Conservation (phyloP, 2,113 vertebrate genomes). For the Neoarius graeffei region DNA sequence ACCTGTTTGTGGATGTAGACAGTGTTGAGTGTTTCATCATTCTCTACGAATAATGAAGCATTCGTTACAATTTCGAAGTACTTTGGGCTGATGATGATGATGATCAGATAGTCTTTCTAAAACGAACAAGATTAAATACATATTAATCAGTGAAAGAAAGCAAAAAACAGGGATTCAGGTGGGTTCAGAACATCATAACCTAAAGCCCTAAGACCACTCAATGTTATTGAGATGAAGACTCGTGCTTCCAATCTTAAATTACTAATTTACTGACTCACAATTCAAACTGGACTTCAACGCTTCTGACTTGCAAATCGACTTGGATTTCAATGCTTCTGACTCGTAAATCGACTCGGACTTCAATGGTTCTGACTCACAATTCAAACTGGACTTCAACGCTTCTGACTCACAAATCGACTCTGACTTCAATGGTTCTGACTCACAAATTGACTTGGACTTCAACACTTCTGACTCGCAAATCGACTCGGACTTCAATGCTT, state of each 20-base stretch:
- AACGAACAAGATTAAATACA: background rate
- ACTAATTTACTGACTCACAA: background rate
- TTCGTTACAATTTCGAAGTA: slow-evolving; percentile 75
- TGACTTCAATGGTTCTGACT: too few species aligned
- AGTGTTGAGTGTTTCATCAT: slow-evolving; percentile 77
- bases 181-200: background rate
- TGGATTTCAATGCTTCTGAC: too few species aligned
- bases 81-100: slow-evolving; percentile 81
- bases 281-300: too few species aligned
- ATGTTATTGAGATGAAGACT: background rate
- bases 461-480: too few species aligned
- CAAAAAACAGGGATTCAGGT: background rate
- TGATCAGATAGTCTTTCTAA: slow-evolving; percentile 80
- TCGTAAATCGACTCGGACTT: too few species aligned
- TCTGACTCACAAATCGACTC: too few species aligned
- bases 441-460: too few species aligned
- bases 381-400: too few species aligned
- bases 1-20: slow-evolving; percentile 76
- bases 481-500: too few species aligned
- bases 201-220: background rate
- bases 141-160: background rate
- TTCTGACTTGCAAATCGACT: too few species aligned
- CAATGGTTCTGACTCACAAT: too few species aligned
- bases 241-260: too few species aligned
- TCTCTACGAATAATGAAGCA: slow-evolving; percentile 61